Evolutionary conservation across 2,888 invertebrate species (phyloP).

Genomic region (Eremobia ochroleuca): DNA sequence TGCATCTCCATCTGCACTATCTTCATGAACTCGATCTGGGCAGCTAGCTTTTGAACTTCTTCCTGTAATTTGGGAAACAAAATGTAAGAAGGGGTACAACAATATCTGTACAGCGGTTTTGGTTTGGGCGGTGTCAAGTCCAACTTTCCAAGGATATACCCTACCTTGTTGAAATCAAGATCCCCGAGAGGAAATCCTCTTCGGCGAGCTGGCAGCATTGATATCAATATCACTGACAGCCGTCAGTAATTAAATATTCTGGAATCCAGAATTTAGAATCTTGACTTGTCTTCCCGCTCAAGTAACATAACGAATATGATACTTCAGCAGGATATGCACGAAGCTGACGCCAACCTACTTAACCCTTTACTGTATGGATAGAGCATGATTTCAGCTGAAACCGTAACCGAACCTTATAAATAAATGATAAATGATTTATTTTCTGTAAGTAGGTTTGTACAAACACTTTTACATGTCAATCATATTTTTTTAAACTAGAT

Average conservation of each 20-base stretch:
- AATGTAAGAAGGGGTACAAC: neutral
- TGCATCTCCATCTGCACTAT: conserved; percentile 98
- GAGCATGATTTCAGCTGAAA: neutral
- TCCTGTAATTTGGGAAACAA: conserved; percentile 90
- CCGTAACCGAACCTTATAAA: no score
- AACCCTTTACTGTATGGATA: neutral
- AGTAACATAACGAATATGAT: neutral
- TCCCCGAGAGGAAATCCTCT: neutral
- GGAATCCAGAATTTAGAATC: neutral
- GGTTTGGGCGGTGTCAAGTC: neutral
- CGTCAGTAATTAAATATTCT: neutral
- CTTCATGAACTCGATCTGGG: conserved; percentile 98
- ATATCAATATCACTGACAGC: neutral
- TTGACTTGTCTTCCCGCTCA: neutral
- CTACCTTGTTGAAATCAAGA: neutral
- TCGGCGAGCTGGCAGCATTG: neutral
- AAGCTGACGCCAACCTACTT: neutral
- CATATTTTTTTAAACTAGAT: no score
- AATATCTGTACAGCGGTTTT: neutral
- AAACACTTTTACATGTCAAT: no score
- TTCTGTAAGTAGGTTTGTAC: no score
- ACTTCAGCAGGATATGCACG: no score
- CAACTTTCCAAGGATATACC: neutral
- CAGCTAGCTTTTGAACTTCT: conserved; percentile 97
- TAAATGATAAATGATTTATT: no score